Conservation (phyloP, 2,797 vertebrate species). For the Gambusia yucatana region DNA sequence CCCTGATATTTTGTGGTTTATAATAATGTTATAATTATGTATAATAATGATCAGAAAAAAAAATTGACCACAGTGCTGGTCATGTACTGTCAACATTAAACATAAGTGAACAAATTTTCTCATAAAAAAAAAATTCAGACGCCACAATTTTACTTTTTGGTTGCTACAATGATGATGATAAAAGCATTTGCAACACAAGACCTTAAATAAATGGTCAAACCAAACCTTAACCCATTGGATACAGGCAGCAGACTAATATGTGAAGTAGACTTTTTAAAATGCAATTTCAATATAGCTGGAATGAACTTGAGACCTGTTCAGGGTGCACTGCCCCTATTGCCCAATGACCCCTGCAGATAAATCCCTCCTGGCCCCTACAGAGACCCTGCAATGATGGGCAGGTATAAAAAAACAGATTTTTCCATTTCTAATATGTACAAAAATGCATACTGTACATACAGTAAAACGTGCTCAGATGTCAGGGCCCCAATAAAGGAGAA, state of each 20-base stretch:
- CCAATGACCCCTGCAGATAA: not conserved
- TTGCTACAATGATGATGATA: not conserved
- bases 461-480: conserved; percentile 12
- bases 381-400: not conserved
- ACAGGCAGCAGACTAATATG: not conserved
- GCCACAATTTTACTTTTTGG: not conserved
- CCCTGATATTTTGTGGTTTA: not conserved
- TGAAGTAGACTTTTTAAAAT: not conserved
- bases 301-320: not conserved
- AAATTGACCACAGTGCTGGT: not conserved
- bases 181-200: not conserved
- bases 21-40: not conserved
- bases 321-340: not conserved
- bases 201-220: not conserved
- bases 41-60: not conserved
- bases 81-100: not conserved
- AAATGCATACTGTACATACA: not conserved
- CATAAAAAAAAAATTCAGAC: not conserved
- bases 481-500: conserved; percentile 36
- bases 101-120: not conserved
- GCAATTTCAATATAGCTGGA: not conserved
- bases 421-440: not conserved
- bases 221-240: not conserved
- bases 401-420: not conserved
- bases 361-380: not conserved